These are phyloP conservation scores for Panopea generosa DNA, from an alignment of 2,888 invertebrate species.

Conservation along the genomic window DNA sequence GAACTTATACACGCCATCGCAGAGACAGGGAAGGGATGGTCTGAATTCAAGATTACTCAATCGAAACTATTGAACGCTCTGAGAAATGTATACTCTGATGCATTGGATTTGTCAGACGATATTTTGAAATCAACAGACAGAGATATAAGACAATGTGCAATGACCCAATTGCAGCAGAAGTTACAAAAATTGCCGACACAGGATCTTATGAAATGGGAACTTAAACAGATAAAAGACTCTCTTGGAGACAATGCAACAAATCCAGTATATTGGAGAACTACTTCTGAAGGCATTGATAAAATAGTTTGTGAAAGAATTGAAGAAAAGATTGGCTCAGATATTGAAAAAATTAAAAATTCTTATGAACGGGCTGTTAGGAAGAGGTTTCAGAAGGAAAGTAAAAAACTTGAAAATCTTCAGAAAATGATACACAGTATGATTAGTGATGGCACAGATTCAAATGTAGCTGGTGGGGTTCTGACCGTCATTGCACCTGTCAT, in stretches of 20 bases:
- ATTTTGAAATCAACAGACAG: no score
- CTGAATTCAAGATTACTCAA: neutral
- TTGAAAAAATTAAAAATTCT: no score
- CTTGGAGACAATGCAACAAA: no score
- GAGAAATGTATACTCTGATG: neutral
- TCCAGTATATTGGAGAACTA: no score
- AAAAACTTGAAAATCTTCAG: neutral
- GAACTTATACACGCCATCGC: slow-evolving; percentile 25
- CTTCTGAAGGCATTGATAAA: neutral
- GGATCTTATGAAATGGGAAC: no score
- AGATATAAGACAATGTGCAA: no score
- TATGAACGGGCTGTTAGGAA: neutral
- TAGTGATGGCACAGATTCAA: neutral
- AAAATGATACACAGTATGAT: no score
- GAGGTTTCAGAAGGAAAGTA: slow-evolving; percentile 7
- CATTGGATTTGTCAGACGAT: neutral
- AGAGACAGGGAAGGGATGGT: slow-evolving; percentile 14
- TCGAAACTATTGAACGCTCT: slow-evolving; percentile 4
- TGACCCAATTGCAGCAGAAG: no score
- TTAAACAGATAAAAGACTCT: no score
- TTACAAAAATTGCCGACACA: no score
- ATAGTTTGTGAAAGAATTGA: slow-evolving; percentile 12
- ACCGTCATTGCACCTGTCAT: slow-evolving; percentile 8
- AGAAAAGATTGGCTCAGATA: neutral
- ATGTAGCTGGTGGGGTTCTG: neutral